These are phyloP conservation scores for Dryas iulia DNA, from an alignment of 1,140 invertebrate genomes.

Conservation along the genomic window DNA sequence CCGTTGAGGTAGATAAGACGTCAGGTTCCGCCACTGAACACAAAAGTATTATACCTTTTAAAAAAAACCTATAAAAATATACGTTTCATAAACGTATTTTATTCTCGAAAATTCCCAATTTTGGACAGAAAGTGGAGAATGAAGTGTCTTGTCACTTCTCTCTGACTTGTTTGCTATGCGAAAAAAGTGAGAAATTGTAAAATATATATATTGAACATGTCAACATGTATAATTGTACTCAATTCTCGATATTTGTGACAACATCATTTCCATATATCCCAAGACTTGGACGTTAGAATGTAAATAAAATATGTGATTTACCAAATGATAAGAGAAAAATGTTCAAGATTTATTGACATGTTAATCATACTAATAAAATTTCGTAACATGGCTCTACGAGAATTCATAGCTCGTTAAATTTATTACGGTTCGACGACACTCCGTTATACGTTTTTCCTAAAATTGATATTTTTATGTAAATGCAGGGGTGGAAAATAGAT, in stretches of 20 bases:
- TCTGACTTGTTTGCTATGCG: no score
- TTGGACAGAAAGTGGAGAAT: no score
- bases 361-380: conserved; percentile 19
- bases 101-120: no score
- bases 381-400: not conserved
- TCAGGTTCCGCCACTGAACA: no score
- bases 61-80: no score
- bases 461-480: conserved; percentile 1
- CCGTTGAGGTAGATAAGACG: no score
- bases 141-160: no score
- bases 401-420: conserved; percentile 12
- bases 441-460: not conserved
- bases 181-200: no score
- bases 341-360: conserved; percentile 13
- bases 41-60: no score
- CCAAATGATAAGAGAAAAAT: not conserved
- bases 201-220: no score
- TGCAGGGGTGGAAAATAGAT: not conserved
- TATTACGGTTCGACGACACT: conserved; percentile 4
- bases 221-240: not conserved
- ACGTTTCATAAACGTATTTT: no score
- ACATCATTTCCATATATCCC: not conserved
- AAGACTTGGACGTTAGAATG: not conserved
- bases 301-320: conserved; percentile 1
- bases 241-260: not conserved